Conservation (phyloP, 2,113 vertebrate species). For the Pristiophorus japonicus region DNA sequence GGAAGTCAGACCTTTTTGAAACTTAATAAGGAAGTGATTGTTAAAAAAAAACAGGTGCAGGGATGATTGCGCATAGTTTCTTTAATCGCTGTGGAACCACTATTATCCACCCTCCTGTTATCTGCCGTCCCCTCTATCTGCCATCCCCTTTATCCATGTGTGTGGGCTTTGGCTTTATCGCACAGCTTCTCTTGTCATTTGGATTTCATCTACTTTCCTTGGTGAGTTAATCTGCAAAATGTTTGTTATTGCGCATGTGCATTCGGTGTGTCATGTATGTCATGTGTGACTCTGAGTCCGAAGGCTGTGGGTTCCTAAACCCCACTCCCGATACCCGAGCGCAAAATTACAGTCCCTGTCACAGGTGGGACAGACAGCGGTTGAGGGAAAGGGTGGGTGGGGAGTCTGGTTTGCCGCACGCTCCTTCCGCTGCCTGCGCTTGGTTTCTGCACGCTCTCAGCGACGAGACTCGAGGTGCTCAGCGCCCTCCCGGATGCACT, state of each 20-base stretch:
- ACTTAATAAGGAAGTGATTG: constrained; percentile 34
- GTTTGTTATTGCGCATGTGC: not conserved
- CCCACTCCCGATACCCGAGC: too few species aligned
- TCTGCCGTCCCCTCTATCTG: not conserved
- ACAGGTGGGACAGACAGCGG: too few species aligned
- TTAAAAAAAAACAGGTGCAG: constrained; percentile 21
- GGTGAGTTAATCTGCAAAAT: not conserved
- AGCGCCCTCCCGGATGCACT: too few species aligned
- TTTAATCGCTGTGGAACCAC: not conserved
- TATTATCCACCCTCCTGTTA: not conserved
- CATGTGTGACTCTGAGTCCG: too few species aligned
- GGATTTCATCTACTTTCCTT: not conserved
- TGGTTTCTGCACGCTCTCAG: too few species aligned
- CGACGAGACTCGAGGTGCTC: too few species aligned
- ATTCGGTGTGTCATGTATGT: too few species aligned
- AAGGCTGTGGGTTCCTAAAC: too few species aligned
- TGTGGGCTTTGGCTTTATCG: not conserved
- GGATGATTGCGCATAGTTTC: not conserved
- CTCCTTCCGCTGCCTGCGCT: too few species aligned
- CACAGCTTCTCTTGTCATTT: not conserved
- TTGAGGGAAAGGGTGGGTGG: too few species aligned
- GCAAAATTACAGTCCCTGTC: too few species aligned
- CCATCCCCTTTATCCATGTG: not conserved
- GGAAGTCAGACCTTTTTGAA: constrained; percentile 12
- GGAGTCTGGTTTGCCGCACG: too few species aligned